Conservation (phyloP, 2,888 invertebrate species). For the Aleiodes leptofemur region DNA sequence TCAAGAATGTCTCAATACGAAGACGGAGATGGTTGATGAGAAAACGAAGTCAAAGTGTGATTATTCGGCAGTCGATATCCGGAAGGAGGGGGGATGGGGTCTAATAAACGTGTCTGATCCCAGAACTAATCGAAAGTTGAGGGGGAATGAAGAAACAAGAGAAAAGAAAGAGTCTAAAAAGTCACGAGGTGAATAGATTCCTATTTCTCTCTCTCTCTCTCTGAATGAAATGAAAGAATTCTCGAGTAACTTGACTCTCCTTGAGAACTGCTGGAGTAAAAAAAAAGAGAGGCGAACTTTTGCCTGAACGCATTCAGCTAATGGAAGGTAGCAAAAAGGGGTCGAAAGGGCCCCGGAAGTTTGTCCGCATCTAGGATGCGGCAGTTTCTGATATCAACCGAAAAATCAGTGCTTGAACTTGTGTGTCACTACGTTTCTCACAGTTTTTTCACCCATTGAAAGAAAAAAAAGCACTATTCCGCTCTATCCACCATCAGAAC, state of each 20-base stretch:
- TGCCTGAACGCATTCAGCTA: slow-evolving; percentile 43
- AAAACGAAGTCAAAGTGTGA: slow-evolving; percentile 18
- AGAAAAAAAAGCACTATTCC: slow-evolving; percentile 26
- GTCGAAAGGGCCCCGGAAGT: slow-evolving; percentile 49
- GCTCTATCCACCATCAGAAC: slow-evolving; percentile 17
- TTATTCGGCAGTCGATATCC: slow-evolving; percentile 41
- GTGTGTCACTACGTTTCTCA: slow-evolving; percentile 2
- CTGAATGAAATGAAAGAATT: slow-evolving; percentile 45
- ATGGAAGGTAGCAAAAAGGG: slow-evolving; percentile 47
- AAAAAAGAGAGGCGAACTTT: slow-evolving; percentile 27
- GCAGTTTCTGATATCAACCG: slow-evolving; percentile 24
- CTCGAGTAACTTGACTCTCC: slow-evolving; percentile 42
- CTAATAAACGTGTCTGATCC: slow-evolving; percentile 44
- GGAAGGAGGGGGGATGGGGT: not conserved
- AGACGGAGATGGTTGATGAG: not conserved
- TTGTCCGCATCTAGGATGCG: slow-evolving; percentile 33
- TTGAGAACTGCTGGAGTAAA: slow-evolving; percentile 8
- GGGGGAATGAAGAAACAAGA: slow-evolving; percentile 9
- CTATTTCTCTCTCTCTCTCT: too few relatives aligned
- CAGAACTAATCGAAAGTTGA: slow-evolving; percentile 1
- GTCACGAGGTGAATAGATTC: slow-evolving; percentile 23
- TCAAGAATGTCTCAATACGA: slow-evolving; percentile 36
- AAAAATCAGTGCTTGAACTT: slow-evolving; percentile 24
- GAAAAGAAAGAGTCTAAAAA: slow-evolving; percentile 30
- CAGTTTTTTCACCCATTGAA: slow-evolving; percentile 2